Conservation (phyloP, 2,888 invertebrate genomes). For the Lasioglossum vierecki region DNA sequence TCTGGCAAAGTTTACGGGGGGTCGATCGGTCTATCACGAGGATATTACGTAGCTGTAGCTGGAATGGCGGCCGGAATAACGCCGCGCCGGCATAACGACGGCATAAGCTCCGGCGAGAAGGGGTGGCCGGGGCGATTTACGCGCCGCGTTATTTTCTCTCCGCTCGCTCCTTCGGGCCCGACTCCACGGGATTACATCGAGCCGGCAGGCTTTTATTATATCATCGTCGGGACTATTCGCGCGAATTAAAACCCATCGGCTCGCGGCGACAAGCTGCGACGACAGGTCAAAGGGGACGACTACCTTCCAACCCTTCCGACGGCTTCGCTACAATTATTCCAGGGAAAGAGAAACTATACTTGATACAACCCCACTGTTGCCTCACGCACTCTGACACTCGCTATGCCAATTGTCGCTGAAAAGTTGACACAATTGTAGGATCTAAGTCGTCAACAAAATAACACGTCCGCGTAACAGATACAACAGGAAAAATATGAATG, state of each 20-base stretch:
- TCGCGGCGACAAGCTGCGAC: not conserved
- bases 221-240: conserved; percentile 36
- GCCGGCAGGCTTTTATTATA: conserved; percentile 38
- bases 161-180: not conserved
- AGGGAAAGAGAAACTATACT: not conserved
- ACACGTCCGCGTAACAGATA: no score
- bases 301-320: not conserved
- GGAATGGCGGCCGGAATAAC: conserved; percentile 55
- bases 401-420: no score
- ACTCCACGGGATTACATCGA: conserved; percentile 33
- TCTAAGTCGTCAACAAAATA: no score
- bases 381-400: not conserved
- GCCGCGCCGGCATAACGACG: conserved; percentile 50
- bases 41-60: conserved; percentile 47
- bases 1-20: conserved; percentile 80
- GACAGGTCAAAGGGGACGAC: conserved; percentile 6
- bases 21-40: conserved; percentile 79
- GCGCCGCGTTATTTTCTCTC: conserved; percentile 49
- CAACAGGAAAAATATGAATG: no score
- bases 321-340: not conserved
- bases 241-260: conserved; percentile 48
- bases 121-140: conserved; percentile 49
- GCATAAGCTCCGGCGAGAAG: conserved; percentile 34
- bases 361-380: not conserved
- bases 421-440: no score